Conservation (phyloP, 1,140 invertebrate species). For the Drosophila prosaltans region DNA sequence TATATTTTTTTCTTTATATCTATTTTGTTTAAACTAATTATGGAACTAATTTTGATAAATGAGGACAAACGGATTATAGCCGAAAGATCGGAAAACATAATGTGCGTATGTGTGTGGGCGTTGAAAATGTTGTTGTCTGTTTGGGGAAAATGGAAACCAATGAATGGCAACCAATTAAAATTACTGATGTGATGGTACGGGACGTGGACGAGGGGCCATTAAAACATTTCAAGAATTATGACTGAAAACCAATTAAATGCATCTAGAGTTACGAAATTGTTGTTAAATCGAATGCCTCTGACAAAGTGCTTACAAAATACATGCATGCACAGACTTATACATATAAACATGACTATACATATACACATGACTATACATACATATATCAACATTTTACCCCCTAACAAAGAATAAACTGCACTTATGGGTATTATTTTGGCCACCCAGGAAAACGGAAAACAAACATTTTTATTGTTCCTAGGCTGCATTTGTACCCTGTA, state of each 20-base stretch:
- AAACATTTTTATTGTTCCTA: not conserved
- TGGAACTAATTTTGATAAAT: conserved; percentile 60
- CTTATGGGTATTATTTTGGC: conserved; percentile 53
- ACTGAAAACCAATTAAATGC: conserved; percentile 54
- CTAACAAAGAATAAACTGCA: conserved; percentile 36
- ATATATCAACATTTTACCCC: conserved; percentile 28
- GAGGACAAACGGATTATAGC: conserved; percentile 59
- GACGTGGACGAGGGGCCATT: conserved; percentile 22
- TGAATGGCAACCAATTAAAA: conserved; percentile 46
- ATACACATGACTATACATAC: not conserved
- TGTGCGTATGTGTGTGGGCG: conserved; percentile 56
- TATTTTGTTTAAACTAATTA: conserved; percentile 72
- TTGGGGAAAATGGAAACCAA: conserved; percentile 42
- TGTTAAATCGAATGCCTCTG: conserved; percentile 40
- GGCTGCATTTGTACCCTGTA: not conserved
- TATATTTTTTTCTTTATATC: conserved; percentile 6
- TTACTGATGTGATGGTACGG: not conserved
- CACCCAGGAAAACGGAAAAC: conserved; percentile 36
- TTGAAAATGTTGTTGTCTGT: conserved; percentile 39
- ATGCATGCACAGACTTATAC: not conserved
- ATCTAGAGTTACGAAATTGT: conserved; percentile 62
- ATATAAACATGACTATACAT: not conserved
- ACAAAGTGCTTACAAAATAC: conserved; percentile 47
- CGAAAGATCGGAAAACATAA: conserved; percentile 17
- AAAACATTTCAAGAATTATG: conserved; percentile 60